Percentiles rank a stretch among this genome's conserved stretches.
phyloP scores from a whole-genome alignment of 2,888 invertebrate species.

The Empis livida region DNA sequence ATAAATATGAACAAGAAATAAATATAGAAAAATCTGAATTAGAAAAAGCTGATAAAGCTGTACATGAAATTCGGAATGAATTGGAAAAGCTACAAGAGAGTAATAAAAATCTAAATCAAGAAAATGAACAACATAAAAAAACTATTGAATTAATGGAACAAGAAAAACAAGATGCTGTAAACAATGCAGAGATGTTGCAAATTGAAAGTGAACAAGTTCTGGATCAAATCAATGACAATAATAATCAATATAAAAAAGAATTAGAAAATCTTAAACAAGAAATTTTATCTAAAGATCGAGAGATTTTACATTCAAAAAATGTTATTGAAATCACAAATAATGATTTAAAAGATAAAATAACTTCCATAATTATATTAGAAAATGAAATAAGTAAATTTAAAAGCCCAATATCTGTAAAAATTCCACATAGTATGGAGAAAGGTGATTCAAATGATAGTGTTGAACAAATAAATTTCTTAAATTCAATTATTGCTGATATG shows the following conservation, averaged over 20 bases:
- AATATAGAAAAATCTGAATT: neutral
- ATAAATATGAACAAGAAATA: neutral
- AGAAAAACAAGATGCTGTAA: neutral
- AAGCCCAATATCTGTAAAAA: neutral
- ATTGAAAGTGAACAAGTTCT: neutral
- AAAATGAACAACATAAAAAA: neutral
- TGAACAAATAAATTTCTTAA: slow-evolving; percentile 77
- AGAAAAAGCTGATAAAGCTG: neutral
- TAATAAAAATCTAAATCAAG: neutral
- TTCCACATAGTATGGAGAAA: neutral
- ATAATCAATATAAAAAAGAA: slow-evolving; percentile 18
- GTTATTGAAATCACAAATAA: neutral
- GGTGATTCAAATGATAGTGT: slow-evolving; percentile 42
- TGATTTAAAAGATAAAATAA: slow-evolving; percentile 13
- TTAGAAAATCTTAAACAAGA: slow-evolving; percentile 22
- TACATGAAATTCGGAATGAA: neutral
- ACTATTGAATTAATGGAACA: neutral
- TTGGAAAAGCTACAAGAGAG: neutral
- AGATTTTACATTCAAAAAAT: slow-evolving; percentile 20
- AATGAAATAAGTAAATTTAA: slow-evolving; percentile 22
- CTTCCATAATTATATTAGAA: slow-evolving; percentile 18
- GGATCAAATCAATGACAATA: slow-evolving; percentile 22
- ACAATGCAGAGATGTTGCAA: neutral
- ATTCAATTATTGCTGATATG: slow-evolving; percentile 94
- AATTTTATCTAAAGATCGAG: slow-evolving; percentile 25